Percentiles rank a stretch among this genome's conserved stretches.
phyloP scores from a whole-genome alignment of 2,113 vertebrate species.

The Mormyrus iriodes region DNA sequence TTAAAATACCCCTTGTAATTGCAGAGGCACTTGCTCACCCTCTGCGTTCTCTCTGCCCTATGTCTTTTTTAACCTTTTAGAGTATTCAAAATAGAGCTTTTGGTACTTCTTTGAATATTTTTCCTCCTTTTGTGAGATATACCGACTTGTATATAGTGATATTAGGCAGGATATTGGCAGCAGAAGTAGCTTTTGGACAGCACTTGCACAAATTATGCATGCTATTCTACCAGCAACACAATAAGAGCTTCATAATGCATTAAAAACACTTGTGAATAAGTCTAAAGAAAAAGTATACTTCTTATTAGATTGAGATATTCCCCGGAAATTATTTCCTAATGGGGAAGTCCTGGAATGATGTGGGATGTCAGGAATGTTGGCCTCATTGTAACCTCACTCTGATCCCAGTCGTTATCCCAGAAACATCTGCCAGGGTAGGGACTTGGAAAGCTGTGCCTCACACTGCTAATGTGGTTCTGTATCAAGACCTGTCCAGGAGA shows the following conservation, averaged over 20 bases:
- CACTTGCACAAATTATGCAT: background rate
- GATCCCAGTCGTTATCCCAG: constrained; percentile 37
- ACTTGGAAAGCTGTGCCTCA: background rate
- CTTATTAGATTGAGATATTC: constrained; percentile 3
- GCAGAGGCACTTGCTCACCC: background rate
- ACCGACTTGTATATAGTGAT: background rate
- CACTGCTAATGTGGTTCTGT: constrained; percentile 34
- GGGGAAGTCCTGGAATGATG: background rate
- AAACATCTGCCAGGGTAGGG: constrained; percentile 30
- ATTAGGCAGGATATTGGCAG: background rate
- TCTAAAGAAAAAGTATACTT: background rate
- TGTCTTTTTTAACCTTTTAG: background rate
- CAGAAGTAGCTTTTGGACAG: background rate
- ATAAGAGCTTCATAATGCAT: background rate
- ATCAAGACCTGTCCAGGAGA: background rate
- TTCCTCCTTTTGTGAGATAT: background rate
- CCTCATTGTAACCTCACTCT: constrained; percentile 24
- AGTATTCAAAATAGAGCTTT: background rate
- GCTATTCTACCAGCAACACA: background rate
- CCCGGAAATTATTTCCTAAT: background rate
- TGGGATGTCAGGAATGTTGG: constrained; percentile 35
- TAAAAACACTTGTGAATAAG: background rate
- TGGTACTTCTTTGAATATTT: background rate
- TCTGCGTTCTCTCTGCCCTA: background rate
- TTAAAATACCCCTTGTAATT: background rate